These are phyloP conservation scores for Artibeus jamaicensis DNA, from an alignment of 2,797 vertebrate species.

Conservation along the genomic window DNA sequence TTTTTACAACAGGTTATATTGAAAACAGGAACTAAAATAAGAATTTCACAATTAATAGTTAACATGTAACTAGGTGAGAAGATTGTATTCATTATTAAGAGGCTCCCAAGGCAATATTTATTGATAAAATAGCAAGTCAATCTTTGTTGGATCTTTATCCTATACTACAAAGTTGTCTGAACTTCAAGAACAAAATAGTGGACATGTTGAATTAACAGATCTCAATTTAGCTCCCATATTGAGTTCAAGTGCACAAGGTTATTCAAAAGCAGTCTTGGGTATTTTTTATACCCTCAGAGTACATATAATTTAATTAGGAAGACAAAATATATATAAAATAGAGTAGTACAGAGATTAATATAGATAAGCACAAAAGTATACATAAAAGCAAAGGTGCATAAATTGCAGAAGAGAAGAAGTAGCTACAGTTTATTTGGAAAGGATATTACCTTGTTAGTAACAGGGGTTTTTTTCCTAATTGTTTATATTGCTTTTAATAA, in stretches of 20 bases:
- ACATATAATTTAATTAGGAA: background rate
- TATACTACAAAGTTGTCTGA: background rate
- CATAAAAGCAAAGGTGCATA: background rate
- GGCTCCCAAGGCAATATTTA: background rate
- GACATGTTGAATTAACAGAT: background rate
- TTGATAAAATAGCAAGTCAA: background rate
- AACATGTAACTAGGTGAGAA: background rate
- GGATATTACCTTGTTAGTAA: background rate
- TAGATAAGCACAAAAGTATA: background rate
- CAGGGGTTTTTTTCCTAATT: background rate
- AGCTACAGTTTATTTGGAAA: background rate
- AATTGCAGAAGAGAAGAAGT: background rate
- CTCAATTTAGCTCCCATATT: background rate
- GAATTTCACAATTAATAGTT: background rate
- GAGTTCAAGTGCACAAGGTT: background rate
- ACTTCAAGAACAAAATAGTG: background rate
- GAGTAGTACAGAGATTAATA: background rate
- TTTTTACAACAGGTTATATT: background rate
- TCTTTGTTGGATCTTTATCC: background rate
- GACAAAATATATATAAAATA: background rate
- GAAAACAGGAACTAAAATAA: background rate
- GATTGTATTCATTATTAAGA: background rate
- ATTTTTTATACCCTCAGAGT: background rate
- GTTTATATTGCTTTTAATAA: background rate
- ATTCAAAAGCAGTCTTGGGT: background rate